phyloP scores from a whole-genome alignment of 2,888 invertebrate genomes.

The Cylindroiulus punctatus region DNA sequence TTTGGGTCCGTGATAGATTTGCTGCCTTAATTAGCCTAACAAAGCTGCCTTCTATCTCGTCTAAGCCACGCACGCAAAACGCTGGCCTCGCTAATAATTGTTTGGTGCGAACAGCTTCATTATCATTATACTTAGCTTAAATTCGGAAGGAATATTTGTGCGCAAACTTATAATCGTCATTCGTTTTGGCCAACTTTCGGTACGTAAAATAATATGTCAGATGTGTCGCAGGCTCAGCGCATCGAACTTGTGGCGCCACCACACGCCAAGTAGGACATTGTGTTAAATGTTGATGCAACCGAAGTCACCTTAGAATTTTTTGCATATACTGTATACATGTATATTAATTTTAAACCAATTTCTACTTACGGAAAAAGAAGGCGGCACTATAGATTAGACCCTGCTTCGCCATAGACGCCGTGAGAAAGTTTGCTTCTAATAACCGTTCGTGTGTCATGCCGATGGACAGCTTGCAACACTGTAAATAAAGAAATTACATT shows the following conservation, averaged over 20 bases:
- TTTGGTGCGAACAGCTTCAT: neutral
- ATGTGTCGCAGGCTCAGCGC: neutral
- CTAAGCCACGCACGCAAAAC: neutral
- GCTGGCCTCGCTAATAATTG: constrained; percentile 2
- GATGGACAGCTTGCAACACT: no score
- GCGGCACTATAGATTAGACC: no score
- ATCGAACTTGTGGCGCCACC: neutral
- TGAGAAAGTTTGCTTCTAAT: no score
- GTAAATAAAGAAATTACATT: no score
- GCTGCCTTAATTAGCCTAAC: constrained; percentile 18
- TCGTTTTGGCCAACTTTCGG: neutral
- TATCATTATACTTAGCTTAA: constrained; percentile 1
- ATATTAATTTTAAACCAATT: no score
- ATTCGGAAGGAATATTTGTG: neutral
- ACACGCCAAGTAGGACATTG: no score
- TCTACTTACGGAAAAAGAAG: no score
- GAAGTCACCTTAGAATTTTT: no score
- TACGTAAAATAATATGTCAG: neutral
- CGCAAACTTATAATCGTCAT: neutral
- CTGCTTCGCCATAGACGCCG: no score
- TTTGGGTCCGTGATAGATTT: neutral
- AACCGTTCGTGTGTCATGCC: no score
- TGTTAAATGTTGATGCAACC: no score
- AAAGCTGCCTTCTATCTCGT: neutral
- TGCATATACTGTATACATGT: no score